Base-by-base conservation (phyloP, 2,113 vertebrate genomes). In the Sceloporus undulatus region DNA sequence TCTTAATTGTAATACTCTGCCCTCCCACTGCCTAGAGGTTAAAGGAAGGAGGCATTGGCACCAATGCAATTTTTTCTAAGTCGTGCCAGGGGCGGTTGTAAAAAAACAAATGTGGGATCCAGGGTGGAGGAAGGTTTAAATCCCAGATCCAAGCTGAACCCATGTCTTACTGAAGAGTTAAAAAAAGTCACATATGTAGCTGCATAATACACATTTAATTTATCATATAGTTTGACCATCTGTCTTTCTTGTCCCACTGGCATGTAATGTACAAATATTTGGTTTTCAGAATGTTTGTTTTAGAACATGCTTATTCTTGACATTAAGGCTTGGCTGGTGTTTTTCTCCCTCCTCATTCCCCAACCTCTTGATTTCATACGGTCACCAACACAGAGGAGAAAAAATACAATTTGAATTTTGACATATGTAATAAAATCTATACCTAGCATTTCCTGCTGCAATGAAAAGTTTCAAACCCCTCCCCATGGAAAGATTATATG, bases 281-380 rank as follows among this genome's bases (percentile, higher is more conserved):
- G 85, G 14, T 19, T 14, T 89, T 52, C 59, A 4, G 81, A 82
- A 82, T 48, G 81, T 87, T 62, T 48, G 73, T 89, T 56, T 56
- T 14, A 19, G 77, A 92, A 92, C 75, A 75, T 85, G 82, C 66
- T 70, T 42, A 54, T 73, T 38, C 68, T 84, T 84, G 52, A 54
- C 13, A 23, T 74, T 74, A 74, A 38, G 14, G 52, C 18, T 84
- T 84, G 18, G 48, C 1, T n/a, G 5, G 29, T 56, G 38, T 16
- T 81, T 83, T 25, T 70, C 76, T 70, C 78, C 81, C 83, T 11
- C 68, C 7, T 85, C 54, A 56, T 38, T 42, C 70, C 82, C 29
- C n/a, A 74, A 18, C 16, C 34, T 11, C 25, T 4, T 29, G 19
- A 23, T 79, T 54, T 71, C 8, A 38, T 71, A 71, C 7, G 29